These are phyloP conservation scores for Crioceris asparagi DNA, from an alignment of 2,888 invertebrate genomes.

Conservation along the genomic window DNA sequence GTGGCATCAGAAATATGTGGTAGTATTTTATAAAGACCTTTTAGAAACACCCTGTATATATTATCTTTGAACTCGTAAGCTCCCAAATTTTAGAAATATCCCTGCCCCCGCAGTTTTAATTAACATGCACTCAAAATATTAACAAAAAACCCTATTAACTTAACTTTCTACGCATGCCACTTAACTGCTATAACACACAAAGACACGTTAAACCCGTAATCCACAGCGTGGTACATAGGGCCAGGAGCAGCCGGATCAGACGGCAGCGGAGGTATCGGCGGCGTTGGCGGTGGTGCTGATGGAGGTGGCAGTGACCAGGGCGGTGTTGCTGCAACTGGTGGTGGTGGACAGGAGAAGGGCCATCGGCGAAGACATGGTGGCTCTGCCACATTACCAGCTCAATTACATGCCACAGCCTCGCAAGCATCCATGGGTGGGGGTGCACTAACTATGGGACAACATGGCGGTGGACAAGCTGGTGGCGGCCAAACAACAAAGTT, in stretches of 20 bases:
- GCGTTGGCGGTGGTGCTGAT: slow-evolving; percentile 36
- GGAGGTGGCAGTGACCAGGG: slow-evolving; percentile 42
- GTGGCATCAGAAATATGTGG: too few species aligned
- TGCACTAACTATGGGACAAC: slow-evolving; percentile 6
- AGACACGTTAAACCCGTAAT: slow-evolving; percentile 11
- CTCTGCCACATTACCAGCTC: slow-evolving; percentile 56
- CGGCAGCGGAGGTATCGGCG: slow-evolving; percentile 30
- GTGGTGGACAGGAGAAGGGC: slow-evolving; percentile 34
- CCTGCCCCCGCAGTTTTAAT: too few species aligned
- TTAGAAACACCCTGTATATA: too few species aligned
- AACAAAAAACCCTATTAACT: too few species aligned
- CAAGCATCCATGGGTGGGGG: slow-evolving; percentile 37
- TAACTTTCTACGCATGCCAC: slow-evolving; percentile 6
- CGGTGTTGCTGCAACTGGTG: slow-evolving; percentile 24
- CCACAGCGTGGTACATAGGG: slow-evolving; percentile 42
- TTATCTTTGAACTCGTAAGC: too few species aligned
- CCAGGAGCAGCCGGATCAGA: slow-evolving; percentile 35
- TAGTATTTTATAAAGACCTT: too few species aligned
- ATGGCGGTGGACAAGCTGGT: not conserved
- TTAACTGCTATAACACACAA: slow-evolving; percentile 6
- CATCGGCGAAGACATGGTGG: slow-evolving; percentile 40
- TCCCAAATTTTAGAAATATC: too few species aligned
- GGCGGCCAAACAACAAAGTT: not conserved
- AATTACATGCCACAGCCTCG: slow-evolving; percentile 42
- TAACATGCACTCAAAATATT: too few species aligned